These are phyloP conservation scores for Catalaphyllia jardinei DNA, from an alignment of 64 coral and sea anemone species.

Conservation along the genomic window DNA sequence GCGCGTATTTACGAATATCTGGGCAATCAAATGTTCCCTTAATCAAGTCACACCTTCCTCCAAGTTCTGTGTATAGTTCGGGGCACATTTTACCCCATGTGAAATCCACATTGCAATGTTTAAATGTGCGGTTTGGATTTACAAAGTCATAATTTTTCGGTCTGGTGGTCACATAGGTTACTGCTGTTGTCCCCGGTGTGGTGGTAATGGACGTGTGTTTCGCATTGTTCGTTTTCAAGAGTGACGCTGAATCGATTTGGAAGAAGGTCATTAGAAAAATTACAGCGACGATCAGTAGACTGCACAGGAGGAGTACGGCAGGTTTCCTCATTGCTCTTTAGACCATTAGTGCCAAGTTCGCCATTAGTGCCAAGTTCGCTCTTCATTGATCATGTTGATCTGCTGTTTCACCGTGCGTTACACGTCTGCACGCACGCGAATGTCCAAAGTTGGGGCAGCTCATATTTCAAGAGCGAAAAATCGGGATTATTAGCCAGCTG, in stretches of 20 bases:
- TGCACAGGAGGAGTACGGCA: background rate
- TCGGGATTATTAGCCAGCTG: too few relatives aligned
- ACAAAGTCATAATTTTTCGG: background rate
- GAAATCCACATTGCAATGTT: background rate
- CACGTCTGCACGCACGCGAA: too few relatives aligned
- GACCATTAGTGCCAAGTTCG: background rate
- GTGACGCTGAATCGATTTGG: background rate
- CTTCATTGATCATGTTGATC: too few relatives aligned
- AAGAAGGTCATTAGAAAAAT: background rate
- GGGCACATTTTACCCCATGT: constrained; percentile 50
- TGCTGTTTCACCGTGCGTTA: too few relatives aligned
- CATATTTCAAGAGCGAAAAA: too few relatives aligned
- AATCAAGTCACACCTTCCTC: constrained; percentile 2
- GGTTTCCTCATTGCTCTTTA: background rate
- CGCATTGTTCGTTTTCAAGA: background rate
- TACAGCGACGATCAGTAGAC: background rate
- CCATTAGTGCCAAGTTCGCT: too few relatives aligned
- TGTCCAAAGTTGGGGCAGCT: too few relatives aligned
- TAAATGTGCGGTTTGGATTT: background rate
- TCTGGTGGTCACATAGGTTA: background rate
- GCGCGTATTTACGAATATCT: constrained; percentile 1
- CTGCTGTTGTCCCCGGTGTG: background rate
- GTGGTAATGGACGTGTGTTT: too few relatives aligned
- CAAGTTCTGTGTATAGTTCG: constrained; percentile 45
- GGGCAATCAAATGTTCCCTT: constrained; percentile 14